phyloP scores from a whole-genome alignment of 2,888 invertebrate genomes.

The Adineta ricciae region DNA sequence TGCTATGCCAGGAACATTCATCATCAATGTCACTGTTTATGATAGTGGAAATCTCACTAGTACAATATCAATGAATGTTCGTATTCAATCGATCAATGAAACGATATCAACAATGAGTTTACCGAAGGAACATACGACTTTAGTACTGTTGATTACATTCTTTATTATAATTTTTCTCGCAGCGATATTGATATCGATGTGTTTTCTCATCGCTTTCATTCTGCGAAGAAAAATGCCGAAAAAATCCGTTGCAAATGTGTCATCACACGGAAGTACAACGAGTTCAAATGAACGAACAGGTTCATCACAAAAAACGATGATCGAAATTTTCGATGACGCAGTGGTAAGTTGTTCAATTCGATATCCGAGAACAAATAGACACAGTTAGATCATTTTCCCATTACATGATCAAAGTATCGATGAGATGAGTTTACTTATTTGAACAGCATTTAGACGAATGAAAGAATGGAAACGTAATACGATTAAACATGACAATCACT shows the following conservation, averaged over 20 bases:
- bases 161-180: not conserved
- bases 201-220: not conserved
- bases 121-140: not conserved
- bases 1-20: not conserved
- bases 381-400: not conserved
- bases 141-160: not conserved
- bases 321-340: not conserved
- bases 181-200: not conserved
- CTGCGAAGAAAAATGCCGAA: not conserved
- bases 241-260: not conserved
- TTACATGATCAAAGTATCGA: not conserved
- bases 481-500: too few relatives aligned
- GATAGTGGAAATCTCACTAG: not conserved
- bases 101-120: not conserved
- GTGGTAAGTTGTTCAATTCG: not conserved
- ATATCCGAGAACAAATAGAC: not conserved
- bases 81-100: not conserved
- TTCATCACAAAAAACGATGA: conserved; percentile 14
- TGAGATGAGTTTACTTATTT: not conserved
- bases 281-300: conserved; percentile 5
- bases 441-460: too few relatives aligned
- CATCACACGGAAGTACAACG: not conserved
- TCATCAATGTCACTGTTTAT: not conserved
- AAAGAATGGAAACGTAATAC: too few relatives aligned
- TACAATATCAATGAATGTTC: not conserved